Conservation (phyloP, 2,888 invertebrate genomes). For the Hipparchia sbordonii region DNA sequence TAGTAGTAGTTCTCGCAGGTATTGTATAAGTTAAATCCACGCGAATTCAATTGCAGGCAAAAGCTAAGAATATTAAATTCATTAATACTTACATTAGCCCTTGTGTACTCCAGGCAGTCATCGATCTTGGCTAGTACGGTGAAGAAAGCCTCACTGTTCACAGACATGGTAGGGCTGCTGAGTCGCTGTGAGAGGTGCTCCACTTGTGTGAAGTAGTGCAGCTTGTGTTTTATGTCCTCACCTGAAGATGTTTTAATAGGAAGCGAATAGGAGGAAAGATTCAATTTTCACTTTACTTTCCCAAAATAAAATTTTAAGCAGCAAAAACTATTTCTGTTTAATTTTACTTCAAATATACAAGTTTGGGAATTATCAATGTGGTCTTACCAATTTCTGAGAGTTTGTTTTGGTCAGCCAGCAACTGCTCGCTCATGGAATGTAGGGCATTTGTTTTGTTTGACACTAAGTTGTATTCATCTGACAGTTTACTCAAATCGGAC, state of each 20-base stretch:
- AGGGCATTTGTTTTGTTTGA: constrained; percentile 96
- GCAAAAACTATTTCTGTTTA: too few relatives aligned
- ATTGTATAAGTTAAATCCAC: too few relatives aligned
- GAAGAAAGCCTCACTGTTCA: constrained; percentile 92
- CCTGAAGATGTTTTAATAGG: constrained; percentile 47
- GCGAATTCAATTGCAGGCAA: too few relatives aligned
- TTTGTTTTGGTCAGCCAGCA: constrained; percentile 93
- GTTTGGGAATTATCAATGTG: not conserved
- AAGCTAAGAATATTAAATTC: too few relatives aligned
- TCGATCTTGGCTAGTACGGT: constrained; percentile 92
- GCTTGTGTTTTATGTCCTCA: constrained; percentile 89
- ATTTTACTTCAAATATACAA: not conserved
- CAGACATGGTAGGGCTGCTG: constrained; percentile 90
- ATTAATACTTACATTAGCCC: constrained; percentile 86
- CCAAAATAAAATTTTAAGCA: too few relatives aligned
- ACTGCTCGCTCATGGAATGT: constrained; percentile 95
- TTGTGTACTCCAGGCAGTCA: constrained; percentile 92
- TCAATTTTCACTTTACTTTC: too few relatives aligned
- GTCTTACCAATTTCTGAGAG: constrained; percentile 87
- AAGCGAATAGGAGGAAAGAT: too few relatives aligned
- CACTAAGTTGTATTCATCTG: constrained; percentile 92
- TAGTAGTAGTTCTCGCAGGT: too few relatives aligned
- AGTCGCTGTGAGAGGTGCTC: constrained; percentile 91
- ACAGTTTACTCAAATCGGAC: constrained; percentile 87
- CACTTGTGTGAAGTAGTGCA: constrained; percentile 93